Evolutionary conservation across 2,888 invertebrate genomes (phyloP), one percentile per base, ranked within the genome.

Genomic region (Teinopalpus imperialis): DNA sequence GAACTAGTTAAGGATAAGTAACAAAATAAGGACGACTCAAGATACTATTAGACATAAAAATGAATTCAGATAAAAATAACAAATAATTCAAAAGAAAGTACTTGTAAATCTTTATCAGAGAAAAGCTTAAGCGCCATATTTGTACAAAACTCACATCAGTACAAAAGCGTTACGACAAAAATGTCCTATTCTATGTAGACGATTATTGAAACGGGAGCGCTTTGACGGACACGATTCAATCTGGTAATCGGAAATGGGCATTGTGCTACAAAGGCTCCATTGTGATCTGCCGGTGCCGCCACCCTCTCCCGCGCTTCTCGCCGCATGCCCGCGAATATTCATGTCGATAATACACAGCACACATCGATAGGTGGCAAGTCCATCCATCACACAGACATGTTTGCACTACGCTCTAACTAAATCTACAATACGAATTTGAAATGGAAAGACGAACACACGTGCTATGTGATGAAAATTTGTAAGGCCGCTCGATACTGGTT

Each of bases 231-330:
- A 66, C 85, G 74, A 79, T 86, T 81, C 81, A 86, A 85, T 85
- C 86, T 85, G 80, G 83, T 87, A 86, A 87, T 86, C 87, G 86
- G 88, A 87, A 87, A 87, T 87, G 81, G 85, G 72, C 73, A 83
- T 83, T 83, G 85, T 80, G 77, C 81, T 80, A 83, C 82, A 86
- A 86, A 81, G 81, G 78, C 69, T 66, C 81, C 65, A 85, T 87
- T 86, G 87, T 80, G 65, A 65, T 54, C 58, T 47, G 54, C 41
- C 52, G 48, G 56, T 36, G 55, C 42, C 39, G 2, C 43, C 39
- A 5, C 27, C 56, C 50, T 52, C 52, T 40, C 53, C 51, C 54
- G 39, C 50, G 42, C 51, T 50, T 49, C 59, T 59, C 60, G 47
- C 58, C 53, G 51, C 53, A 59, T 59, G 56, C 53, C 60, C 70